A percentile compares a stretch with the other conserved stretches of the same genome.
These are phyloP conservation scores for Alviniconcha strummeri DNA, from an alignment of 2,888 invertebrate genomes.

Conservation along the genomic window DNA sequence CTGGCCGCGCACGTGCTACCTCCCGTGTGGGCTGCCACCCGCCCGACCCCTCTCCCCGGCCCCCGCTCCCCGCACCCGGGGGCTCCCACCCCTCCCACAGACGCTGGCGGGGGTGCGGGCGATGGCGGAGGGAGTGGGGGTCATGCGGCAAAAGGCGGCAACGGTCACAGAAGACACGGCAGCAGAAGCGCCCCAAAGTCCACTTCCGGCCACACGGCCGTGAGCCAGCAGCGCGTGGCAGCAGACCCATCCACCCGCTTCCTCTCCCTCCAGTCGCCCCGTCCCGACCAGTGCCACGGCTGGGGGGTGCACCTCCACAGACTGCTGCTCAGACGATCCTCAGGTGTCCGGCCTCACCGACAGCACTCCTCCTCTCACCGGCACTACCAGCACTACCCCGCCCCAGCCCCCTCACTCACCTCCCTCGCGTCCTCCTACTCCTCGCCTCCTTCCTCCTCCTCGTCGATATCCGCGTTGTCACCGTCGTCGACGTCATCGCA, in stretches of 20 bases:
- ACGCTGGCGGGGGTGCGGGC: slow-evolving; percentile 14
- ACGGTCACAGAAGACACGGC: background rate
- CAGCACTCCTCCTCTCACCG: slow-evolving; percentile 20
- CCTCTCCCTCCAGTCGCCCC: background rate
- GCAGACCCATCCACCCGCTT: background rate
- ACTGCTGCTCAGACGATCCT: slow-evolving; percentile 20
- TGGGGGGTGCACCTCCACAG: slow-evolving; percentile 14
- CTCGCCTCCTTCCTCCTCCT: slow-evolving; percentile 8
- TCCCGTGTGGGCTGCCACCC: slow-evolving; percentile 29
- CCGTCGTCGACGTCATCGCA: slow-evolving; percentile 19
- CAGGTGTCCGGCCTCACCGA: slow-evolving; percentile 17
- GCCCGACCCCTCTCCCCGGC: slow-evolving; percentile 9
- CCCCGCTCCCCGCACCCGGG: background rate
- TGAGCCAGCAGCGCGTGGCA: background rate
- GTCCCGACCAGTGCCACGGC: slow-evolving; percentile 19
- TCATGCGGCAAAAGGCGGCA: background rate
- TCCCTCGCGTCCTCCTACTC: slow-evolving; percentile 21
- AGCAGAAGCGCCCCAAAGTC: background rate
- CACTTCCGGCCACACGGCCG: background rate
- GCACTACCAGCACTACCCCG: slow-evolving; percentile 15
- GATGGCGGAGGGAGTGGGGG: background rate
- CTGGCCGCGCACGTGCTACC: slow-evolving; percentile 24
- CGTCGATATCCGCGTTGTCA: slow-evolving; percentile 7
- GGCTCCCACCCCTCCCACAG: background rate
- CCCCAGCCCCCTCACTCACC: background rate